These are phyloP conservation scores for Microplitis mediator DNA, from an alignment of 1,140 invertebrate species.

Conservation along the genomic window DNA sequence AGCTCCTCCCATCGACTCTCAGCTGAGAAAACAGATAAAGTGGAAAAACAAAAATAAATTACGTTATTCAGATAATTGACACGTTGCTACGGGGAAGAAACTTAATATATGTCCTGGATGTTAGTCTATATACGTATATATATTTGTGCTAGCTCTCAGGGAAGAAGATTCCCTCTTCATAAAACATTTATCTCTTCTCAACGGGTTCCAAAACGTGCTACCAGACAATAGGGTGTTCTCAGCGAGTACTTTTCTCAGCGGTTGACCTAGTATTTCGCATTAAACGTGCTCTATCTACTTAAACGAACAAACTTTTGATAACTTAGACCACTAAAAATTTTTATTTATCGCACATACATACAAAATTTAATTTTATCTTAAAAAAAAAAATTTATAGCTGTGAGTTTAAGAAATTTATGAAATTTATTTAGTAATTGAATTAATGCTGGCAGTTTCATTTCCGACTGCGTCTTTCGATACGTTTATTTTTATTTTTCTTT, in stretches of 20 bases:
- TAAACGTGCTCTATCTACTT: not conserved
- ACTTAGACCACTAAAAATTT: not conserved
- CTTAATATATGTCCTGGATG: not conserved
- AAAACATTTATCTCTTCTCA: not conserved
- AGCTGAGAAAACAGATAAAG: conserved; percentile 59
- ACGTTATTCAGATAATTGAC: conserved; percentile 1
- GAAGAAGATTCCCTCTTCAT: not conserved
- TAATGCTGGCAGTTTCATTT: not conserved
- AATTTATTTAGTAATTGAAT: not conserved
- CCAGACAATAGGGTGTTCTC: not conserved
- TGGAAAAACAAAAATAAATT: not conserved
- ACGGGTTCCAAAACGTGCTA: not conserved
- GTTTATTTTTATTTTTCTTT: conserved; percentile 13
- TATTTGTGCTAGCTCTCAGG: not conserved
- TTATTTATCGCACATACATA: not conserved
- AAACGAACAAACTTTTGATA: not conserved
- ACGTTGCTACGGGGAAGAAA: not conserved
- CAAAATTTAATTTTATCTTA: not conserved
- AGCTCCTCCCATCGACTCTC: conserved; percentile 74
- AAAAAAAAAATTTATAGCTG: not conserved
- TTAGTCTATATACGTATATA: not conserved
- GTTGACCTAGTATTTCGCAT: conserved; percentile 1
- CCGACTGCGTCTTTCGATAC: not conserved
- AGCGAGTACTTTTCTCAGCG: not conserved
- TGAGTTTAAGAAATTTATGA: not conserved